Percentiles rank a stretch among this genome's conserved stretches.
These are phyloP conservation scores for Noctua fimbriata DNA, from an alignment of 2,888 invertebrate species.

Conservation along the genomic window DNA sequence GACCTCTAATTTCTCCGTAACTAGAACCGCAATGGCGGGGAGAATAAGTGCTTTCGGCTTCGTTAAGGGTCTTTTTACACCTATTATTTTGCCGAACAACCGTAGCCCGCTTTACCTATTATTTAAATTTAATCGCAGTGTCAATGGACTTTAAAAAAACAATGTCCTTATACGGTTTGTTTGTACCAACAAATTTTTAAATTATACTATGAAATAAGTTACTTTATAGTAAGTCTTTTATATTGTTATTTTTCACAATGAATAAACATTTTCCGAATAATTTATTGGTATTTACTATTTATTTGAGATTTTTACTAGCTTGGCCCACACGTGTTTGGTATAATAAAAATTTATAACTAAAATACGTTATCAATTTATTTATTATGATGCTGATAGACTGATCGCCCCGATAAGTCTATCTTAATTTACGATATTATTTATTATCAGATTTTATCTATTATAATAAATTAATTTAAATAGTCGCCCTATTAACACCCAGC, in stretches of 20 bases:
- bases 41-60: neutral
- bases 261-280: conserved; percentile 36
- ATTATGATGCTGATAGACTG: neutral
- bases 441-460: too few relatives aligned
- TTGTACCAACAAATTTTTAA: conserved; percentile 4
- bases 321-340: neutral
- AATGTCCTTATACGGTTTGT: neutral
- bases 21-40: neutral
- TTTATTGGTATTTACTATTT: neutral
- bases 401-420: neutral
- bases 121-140: neutral
- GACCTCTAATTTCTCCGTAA: too few relatives aligned
- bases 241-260: conserved; percentile 40
- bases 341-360: neutral
- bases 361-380: neutral
- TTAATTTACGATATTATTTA: too few relatives aligned
- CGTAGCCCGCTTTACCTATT: neutral
- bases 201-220: conserved; percentile 2
- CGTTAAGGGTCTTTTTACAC: neutral
- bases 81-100: neutral
- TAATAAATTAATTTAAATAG: neutral
- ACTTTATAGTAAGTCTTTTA: conserved; percentile 14
- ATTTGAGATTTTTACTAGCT: neutral
- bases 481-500: neutral
- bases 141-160: neutral